Base-by-base conservation (phyloP, 2,797 vertebrate genomes). In the Huso huso region DNA sequence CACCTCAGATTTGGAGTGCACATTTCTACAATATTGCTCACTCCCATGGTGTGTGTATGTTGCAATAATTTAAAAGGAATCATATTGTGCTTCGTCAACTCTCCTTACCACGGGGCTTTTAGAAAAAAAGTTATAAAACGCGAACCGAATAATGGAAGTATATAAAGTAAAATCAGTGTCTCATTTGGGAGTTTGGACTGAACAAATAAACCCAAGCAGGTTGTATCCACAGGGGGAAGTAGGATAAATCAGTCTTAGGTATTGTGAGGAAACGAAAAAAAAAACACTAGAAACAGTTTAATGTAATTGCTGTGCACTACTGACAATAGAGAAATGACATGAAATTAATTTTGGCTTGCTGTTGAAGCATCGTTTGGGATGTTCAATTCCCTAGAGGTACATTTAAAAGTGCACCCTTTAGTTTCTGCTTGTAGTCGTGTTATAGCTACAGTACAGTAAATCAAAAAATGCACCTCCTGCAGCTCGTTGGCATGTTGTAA, bases 171-270 rank as follows among this genome's bases (percentile, higher is more conserved):
- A 62, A 62, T 62, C 61, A 37, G 7, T 62, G 61, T 23, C 61
- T 62, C 61, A 62, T 23, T 62, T 62, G 61, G 61, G 61, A 62
- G 13, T 7, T 18, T 10, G 48, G 8, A 62, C 48, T 62, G 8
- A 62, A 5, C 61, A 62, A 62, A 62, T 18, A 62, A 62, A 60
- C 15, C 61, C 61, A 62, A 62, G 61, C 15, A 23, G 3, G 61
- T 37, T 62, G 61, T 23, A 62, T 62, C 61, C 61, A 62, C 61
- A 10, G 9, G 48, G 61, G 18, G 6, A 10, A 62, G 4, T 62
- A 37, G 11, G 61, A 18, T 18, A 62, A 62, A 62, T 62, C 61
- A 62, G 23, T 62, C 8, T 12, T 8, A 58, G 55, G 13, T 58
- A 58, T 15, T n/a, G 9, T 23, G 18, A 37, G 18, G 18, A 48